Evolutionary conservation across 64 coral and sea anemone genomes (phyloP), one percentile per base, ranked within the genome.

Genomic region (Orbicella faveolata): DNA sequence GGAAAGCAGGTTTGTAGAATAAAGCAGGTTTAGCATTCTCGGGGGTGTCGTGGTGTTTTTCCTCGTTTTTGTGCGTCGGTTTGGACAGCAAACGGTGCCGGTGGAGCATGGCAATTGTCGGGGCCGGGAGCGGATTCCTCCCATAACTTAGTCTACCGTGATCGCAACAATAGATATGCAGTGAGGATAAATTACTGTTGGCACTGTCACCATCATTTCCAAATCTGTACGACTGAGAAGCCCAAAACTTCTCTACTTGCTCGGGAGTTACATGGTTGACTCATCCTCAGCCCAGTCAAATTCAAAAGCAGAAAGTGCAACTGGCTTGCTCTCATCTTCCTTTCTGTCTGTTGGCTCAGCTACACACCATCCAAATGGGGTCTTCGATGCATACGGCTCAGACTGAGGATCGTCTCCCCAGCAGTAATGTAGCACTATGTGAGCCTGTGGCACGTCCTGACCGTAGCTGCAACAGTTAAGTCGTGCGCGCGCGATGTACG

Each of bases 361-460:
- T 15, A 90, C 83, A 62, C 75, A 90, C 88, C 87, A 90, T 48
- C 87, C 88, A 80, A 94, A 90, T 20, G 82, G 81, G 4, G 81
- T 90, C 48, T 87, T 87, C 81, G 78, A 90, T 77, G 78, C 64
- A 75, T 94, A 94, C 12, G 63, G 88, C 79, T 94, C 64, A 74
- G 74, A 85, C 74, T 36, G 64, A 18, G 81, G 88, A 51, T 76
- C 37, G 75, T 94, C 87, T 25, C 80, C 87, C 80, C 87, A 94
- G 30, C 81, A 73, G 16, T 94, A 86, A 1, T 90, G 82, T 8
- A 87, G n/a, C 12, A 94, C 93, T 61, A 87, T 39, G 79, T 94
- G 88, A 12, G 88, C 88, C 61, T 88, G 77, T 83, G 93, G 89
- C 36, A 95, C 93, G 77, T 91, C 93, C 61, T 95, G 68, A 33